Evolutionary conservation across 2,797 vertebrate species (phyloP).

Genomic region (Artibeus lituratus): DNA sequence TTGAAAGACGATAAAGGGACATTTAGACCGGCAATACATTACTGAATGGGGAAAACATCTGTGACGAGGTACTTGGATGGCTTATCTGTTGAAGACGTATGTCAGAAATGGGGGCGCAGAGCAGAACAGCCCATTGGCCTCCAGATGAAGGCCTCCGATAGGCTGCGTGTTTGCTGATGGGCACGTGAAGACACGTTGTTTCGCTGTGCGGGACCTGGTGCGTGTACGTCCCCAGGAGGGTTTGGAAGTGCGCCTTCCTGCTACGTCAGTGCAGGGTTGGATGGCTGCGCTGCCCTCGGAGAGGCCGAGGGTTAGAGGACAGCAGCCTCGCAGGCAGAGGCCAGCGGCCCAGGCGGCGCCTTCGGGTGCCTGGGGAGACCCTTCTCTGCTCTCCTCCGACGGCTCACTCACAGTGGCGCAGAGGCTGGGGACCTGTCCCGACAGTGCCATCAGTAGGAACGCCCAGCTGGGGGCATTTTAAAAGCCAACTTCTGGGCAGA

Average conservation of each 20-base stretch:
- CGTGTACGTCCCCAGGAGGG: neutral
- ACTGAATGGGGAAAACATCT: neutral
- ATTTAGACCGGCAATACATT: neutral
- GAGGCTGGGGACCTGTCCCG: neutral
- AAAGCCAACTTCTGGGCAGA: neutral
- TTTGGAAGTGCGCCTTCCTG: neutral
- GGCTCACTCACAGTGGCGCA: no score
- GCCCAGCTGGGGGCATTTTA: neutral
- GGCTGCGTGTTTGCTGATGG: neutral
- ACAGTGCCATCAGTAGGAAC: no score
- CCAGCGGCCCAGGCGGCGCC: neutral
- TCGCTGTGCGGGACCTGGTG: neutral
- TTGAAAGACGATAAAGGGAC: neutral
- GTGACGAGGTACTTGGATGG: neutral
- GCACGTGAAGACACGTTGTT: neutral
- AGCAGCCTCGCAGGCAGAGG: neutral
- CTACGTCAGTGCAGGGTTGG: fast-evolving
- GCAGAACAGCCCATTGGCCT: neutral
- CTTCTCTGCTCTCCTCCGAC: neutral
- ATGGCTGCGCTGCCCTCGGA: neutral
- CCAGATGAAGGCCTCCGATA: neutral
- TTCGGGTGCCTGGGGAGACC: neutral
- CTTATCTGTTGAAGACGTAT: neutral
- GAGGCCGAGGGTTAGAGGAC: neutral
- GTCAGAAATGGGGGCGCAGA: neutral